A percentile compares a stretch with the other conserved stretches of the same genome.
Conservation (phyloP, 2,113 vertebrate species). For the Crotalus tigris region DNA sequence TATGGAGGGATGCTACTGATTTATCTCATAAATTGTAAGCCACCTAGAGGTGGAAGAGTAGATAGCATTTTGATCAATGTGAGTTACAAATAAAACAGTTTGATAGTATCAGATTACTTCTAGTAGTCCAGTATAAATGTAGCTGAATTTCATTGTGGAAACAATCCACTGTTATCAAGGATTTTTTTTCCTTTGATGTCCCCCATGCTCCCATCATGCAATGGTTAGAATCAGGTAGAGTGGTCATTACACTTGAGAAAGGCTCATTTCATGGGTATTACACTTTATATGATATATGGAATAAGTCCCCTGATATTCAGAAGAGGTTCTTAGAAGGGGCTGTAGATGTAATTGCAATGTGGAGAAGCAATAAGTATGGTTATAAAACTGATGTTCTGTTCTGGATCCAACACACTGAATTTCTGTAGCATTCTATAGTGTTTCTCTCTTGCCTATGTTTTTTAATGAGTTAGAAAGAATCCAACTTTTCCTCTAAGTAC, state of each 20-base stretch:
- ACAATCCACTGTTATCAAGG: background rate
- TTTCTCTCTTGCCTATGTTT: background rate
- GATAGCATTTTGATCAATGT: background rate
- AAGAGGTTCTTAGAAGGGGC: background rate
- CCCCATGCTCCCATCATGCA: background rate
- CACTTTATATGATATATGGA: background rate
- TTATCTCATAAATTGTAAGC: background rate
- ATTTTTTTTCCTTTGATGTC: background rate
- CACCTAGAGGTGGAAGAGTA: background rate
- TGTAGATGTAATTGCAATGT: background rate
- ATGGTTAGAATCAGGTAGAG: background rate
- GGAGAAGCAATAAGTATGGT: background rate
- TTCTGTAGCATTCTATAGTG: background rate
- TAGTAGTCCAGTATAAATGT: background rate
- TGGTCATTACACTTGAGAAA: background rate
- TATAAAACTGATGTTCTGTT: background rate
- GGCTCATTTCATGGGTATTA: background rate
- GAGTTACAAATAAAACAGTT: background rate
- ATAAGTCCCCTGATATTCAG: background rate
- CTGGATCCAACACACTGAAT: background rate
- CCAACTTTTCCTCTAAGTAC: slow-evolving; percentile 29
- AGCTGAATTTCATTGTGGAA: background rate
- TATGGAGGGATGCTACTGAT: background rate
- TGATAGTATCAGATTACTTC: background rate
- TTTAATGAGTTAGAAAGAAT: slow-evolving; percentile 14